phyloP scores from a whole-genome alignment of 2,113 vertebrate genomes.

The Equus przewalskii region DNA sequence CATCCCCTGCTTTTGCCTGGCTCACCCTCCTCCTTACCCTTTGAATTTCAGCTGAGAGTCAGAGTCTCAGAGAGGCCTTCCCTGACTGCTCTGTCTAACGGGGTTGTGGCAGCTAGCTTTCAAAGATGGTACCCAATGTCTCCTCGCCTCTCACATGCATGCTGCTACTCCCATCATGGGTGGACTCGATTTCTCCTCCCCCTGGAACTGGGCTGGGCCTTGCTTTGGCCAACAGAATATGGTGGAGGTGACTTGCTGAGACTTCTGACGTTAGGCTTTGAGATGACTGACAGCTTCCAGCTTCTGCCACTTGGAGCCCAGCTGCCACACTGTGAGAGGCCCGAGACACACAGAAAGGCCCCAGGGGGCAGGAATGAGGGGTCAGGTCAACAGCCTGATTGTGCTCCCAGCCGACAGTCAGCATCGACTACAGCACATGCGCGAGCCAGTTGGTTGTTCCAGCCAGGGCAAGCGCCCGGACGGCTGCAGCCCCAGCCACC shows the following conservation, averaged over 20 bases:
- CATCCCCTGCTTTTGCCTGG: not conserved
- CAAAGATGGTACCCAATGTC: not conserved
- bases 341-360: not conserved
- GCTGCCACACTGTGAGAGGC: not conserved
- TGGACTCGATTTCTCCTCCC: not conserved
- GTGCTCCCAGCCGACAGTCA: not conserved
- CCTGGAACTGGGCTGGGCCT: not conserved
- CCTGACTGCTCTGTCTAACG: too few relatives aligned
- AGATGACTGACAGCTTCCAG: not conserved
- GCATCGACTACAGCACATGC: fast-evolving
- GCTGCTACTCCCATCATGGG: not conserved
- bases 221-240: not conserved
- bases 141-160: fast-evolving
- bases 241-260: not conserved
- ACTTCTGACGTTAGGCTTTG: not conserved
- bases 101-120: too few relatives aligned
- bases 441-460: too few relatives aligned
- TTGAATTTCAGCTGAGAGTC: not conserved
- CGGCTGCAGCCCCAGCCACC: not conserved
- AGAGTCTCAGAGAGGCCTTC: not conserved
- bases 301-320: not conserved
- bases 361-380: not conserved
- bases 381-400: too few relatives aligned
- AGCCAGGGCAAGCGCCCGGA: not conserved
- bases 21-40: not conserved